Percentiles rank a stretch among this genome's conserved stretches.
phyloP scores from a whole-genome alignment of 2,113 vertebrate species.

The Amazona vittata region DNA sequence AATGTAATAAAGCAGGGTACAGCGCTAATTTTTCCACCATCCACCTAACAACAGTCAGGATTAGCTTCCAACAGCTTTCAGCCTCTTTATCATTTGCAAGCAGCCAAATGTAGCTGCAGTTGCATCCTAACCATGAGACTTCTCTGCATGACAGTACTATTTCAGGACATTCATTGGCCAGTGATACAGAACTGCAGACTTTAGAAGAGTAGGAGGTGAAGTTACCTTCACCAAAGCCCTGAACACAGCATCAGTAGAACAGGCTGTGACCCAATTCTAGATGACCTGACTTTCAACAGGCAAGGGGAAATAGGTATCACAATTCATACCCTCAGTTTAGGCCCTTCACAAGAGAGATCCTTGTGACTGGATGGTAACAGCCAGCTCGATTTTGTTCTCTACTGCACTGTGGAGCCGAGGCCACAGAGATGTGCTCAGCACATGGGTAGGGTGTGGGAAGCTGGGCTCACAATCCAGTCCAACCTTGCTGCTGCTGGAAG shows the following conservation, averaged over 20 bases:
- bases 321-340: not conserved
- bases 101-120: not conserved
- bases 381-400: accelerated
- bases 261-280: not conserved
- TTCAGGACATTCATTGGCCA: not conserved
- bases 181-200: not conserved
- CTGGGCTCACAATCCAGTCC: not conserved
- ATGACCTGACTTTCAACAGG: not conserved
- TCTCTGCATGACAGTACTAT: not conserved
- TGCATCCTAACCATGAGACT: not conserved
- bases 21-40: not conserved
- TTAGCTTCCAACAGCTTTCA: not conserved
- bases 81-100: not conserved
- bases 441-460: accelerated
- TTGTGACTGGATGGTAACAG: not conserved
- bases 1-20: not conserved
- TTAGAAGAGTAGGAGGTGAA: not conserved
- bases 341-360: not conserved
- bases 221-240: not conserved
- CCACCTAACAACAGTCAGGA: not conserved
- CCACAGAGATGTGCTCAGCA: not conserved
- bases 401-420: not conserved
- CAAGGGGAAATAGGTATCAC: not conserved
- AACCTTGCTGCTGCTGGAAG: not conserved
- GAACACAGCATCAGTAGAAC: not conserved